A percentile compares a stretch with the other conserved stretches of the same genome.
Evolutionary conservation across 2,113 vertebrate genomes (phyloP).

Genomic region (Alethe diademata): DNA sequence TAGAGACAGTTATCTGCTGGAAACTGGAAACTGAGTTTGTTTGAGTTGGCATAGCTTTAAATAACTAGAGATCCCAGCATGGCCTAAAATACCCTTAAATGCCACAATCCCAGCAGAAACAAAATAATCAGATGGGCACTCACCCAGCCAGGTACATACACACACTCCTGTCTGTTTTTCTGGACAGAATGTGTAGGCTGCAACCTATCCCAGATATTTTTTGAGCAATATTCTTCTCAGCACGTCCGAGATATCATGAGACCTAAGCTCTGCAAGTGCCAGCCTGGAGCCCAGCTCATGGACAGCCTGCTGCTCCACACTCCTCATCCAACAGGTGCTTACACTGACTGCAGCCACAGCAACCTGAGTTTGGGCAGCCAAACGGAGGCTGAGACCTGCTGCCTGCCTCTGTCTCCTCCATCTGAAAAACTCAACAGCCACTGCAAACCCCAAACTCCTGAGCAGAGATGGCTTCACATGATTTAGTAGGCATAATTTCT

Average conservation of each 20-base stretch:
- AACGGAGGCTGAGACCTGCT: background rate
- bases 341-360: background rate
- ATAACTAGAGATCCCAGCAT: background rate
- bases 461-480: background rate
- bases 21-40: background rate
- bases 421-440: background rate
- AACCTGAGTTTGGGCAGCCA: fast-evolving
- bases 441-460: background rate
- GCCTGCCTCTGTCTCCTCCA: background rate
- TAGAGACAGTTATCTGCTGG: background rate
- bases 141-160: background rate
- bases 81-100: background rate
- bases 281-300: background rate
- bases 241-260: fast-evolving
- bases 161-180: background rate
- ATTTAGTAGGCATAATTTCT: background rate
- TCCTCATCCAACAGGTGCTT: background rate
- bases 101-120: background rate
- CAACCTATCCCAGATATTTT: background rate
- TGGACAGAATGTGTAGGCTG: background rate
- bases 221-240: background rate
- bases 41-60: background rate
- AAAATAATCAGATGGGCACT: background rate
- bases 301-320: background rate
- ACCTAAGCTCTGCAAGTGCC: background rate